Conservation (phyloP, 2,797 vertebrate species). For the Crax fasciolata region DNA sequence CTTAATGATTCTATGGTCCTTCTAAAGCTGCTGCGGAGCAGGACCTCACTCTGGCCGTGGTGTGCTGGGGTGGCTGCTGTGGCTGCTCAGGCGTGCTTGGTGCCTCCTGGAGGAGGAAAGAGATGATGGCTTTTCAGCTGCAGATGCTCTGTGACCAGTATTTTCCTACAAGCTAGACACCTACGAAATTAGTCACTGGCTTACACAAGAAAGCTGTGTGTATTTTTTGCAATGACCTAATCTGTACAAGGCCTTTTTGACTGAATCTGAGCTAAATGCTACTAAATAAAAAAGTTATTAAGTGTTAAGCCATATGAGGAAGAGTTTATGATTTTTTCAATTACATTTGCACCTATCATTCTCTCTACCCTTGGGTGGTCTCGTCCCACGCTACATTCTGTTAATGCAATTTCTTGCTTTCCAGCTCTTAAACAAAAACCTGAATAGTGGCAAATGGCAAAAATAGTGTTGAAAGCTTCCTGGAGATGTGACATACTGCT, state of each 20-base stretch:
- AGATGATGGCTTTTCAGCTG: background rate
- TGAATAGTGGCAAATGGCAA: background rate
- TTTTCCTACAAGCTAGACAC: constrained; percentile 28
- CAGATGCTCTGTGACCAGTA: background rate
- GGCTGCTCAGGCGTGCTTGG: background rate
- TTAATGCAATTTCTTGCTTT: background rate
- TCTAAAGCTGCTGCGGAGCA: background rate
- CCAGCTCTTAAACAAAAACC: background rate
- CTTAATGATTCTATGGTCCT: too few relatives aligned
- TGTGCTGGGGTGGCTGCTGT: constrained; percentile 25
- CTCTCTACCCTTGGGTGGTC: background rate
- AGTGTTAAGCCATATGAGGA: background rate
- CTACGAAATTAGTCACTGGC: constrained; percentile 25
- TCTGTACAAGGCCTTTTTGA: background rate
- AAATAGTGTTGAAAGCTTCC: background rate
- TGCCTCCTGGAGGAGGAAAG: constrained; percentile 16
- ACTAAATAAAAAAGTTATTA: constrained; percentile 36
- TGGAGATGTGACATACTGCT: background rate
- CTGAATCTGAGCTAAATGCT: constrained; percentile 8
- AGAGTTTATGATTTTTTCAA: background rate
- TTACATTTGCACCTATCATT: background rate
- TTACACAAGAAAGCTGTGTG: background rate
- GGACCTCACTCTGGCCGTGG: background rate
- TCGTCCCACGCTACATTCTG: rapidly evolving
- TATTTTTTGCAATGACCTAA: constrained; percentile 16